A percentile compares a stretch with the other conserved stretches of the same genome.
Evolutionary conservation across 2,888 invertebrate species (phyloP).

Genomic region (Mechanitis mazaeus): DNA sequence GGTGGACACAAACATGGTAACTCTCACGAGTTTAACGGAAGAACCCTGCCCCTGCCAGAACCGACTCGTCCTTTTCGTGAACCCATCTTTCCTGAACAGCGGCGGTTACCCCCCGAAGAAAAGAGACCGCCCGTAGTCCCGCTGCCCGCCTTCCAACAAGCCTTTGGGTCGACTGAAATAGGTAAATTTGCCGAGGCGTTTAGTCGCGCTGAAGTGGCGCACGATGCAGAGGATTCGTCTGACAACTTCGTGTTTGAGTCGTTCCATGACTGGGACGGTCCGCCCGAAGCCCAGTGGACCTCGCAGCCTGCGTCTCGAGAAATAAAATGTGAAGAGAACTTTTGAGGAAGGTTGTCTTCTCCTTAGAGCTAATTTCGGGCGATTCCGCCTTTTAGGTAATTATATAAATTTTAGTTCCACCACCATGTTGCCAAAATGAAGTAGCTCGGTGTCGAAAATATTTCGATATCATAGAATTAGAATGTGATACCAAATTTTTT

Average conservation of each 20-base stretch:
- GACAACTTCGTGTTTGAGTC: slow-evolving; percentile 64
- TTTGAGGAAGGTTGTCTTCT: slow-evolving; percentile 49
- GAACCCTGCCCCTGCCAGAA: slow-evolving; percentile 38
- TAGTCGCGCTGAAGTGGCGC: slow-evolving; percentile 75
- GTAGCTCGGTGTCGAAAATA: slow-evolving; percentile 50
- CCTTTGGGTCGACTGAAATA: slow-evolving; percentile 90
- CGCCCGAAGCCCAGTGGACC: slow-evolving; percentile 61
- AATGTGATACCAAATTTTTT: slow-evolving; percentile 67
- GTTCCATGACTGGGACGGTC: slow-evolving; percentile 64
- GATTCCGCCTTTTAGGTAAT: slow-evolving; percentile 62
- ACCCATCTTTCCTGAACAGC: slow-evolving; percentile 42
- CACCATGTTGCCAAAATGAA: slow-evolving; percentile 74
- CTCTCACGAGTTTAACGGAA: slow-evolving; percentile 42
- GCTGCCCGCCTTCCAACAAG: slow-evolving; percentile 88
- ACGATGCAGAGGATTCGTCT: slow-evolving; percentile 55
- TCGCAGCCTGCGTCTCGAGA: slow-evolving; percentile 58
- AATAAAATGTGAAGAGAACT: slow-evolving; percentile 71
- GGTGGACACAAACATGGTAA: slow-evolving; percentile 39
- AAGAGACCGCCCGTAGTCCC: slow-evolving; percentile 74
- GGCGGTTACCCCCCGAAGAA: slow-evolving; percentile 52
- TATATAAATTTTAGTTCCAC: slow-evolving; percentile 70
- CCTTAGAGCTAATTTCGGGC: slow-evolving; percentile 58
- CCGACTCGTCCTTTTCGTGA: slow-evolving; percentile 40
- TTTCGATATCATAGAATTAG: slow-evolving; percentile 63
- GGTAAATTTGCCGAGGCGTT: slow-evolving; percentile 88